Conservation (phyloP, 2,797 vertebrate species). For the Rhinogobio ventralis region DNA sequence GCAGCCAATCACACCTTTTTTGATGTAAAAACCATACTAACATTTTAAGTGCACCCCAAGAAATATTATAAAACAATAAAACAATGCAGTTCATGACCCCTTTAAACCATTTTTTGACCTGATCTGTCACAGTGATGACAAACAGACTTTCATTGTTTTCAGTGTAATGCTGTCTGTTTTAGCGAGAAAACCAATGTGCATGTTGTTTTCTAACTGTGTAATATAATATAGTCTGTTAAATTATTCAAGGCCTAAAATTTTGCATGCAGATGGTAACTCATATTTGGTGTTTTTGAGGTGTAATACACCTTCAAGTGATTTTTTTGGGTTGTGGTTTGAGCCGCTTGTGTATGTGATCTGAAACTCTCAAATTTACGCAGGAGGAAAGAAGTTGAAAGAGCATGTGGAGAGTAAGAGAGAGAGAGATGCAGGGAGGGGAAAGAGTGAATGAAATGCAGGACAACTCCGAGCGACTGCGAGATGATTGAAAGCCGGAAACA, state of each 20-base stretch:
- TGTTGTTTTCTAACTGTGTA: not conserved
- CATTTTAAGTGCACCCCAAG: no score
- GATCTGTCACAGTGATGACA: not conserved
- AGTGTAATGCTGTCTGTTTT: not conserved
- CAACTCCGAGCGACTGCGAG: constrained; percentile 4
- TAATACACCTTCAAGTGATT: constrained; percentile 47
- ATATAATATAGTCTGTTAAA: constrained; percentile 48
- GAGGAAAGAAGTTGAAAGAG: constrained; percentile 14
- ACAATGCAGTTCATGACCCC: no score
- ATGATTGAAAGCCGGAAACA: constrained; percentile 50
- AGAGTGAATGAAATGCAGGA: constrained; percentile 46
- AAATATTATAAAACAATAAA: no score
- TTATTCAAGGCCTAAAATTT: constrained; percentile 48
- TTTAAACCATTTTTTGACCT: not conserved
- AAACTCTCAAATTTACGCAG: constrained; percentile 33
- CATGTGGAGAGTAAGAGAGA: constrained; percentile 1
- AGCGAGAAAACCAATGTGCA: not conserved
- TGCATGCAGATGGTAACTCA: constrained; percentile 27
- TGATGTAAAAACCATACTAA: no score
- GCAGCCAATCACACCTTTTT: no score
- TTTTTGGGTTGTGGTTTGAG: constrained; percentile 47
- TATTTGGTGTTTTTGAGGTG: constrained; percentile 2
- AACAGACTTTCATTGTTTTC: not conserved
- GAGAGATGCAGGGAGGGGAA: not conserved
- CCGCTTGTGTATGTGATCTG: constrained; percentile 29